Percentiles rank a stretch among this genome's conserved stretches.
Conservation (phyloP, 2,113 vertebrate species). For the Aleadryas rufinucha region DNA sequence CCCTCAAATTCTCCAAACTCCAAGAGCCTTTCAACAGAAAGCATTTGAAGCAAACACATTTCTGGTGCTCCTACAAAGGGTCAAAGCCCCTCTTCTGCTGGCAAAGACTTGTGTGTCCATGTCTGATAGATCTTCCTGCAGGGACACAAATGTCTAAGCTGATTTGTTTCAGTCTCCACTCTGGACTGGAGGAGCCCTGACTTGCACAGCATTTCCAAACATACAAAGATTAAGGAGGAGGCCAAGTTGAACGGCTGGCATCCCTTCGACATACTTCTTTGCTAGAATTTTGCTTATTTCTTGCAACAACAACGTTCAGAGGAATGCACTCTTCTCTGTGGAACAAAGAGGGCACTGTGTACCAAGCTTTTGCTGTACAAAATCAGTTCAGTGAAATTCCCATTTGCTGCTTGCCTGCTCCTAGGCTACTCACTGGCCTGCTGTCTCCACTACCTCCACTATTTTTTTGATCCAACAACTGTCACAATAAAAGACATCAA, state of each 20-base stretch:
- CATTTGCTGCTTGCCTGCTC: background rate
- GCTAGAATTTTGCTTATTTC: background rate
- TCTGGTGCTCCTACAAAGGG: background rate
- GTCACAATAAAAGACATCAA: background rate
- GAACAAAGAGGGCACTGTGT: constrained; percentile 64
- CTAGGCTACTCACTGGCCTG: background rate
- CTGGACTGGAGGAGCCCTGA: background rate
- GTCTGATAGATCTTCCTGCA: background rate
- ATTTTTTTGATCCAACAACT: background rate
- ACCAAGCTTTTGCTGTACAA: constrained; percentile 26
- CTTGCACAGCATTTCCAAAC: constrained; percentile 20
- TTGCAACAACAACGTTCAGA: background rate
- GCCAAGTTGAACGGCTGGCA: background rate
- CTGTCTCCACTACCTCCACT: background rate
- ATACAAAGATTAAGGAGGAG: background rate
- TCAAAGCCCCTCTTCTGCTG: background rate
- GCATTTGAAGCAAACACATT: background rate
- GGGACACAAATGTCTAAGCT: background rate
- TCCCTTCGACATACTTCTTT: background rate
- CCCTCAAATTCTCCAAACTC: background rate
- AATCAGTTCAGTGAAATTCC: background rate
- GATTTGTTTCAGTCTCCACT: background rate
- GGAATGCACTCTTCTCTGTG: constrained; percentile 12
- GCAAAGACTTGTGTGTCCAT: background rate
- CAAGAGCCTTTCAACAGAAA: background rate